Evolutionary conservation across 1,140 invertebrate species (phyloP).

Genomic region (Arion vulgaris): DNA sequence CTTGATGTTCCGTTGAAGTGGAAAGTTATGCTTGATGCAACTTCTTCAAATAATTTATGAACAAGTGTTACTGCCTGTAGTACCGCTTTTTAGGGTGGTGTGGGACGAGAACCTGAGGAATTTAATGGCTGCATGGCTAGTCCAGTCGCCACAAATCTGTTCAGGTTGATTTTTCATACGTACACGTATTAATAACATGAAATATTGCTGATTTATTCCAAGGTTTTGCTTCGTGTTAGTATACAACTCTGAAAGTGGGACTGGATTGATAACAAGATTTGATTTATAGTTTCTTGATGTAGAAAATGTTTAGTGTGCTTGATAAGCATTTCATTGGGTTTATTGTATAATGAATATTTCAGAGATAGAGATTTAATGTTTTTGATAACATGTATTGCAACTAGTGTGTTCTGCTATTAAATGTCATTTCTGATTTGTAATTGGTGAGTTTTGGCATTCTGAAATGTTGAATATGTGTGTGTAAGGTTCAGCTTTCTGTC

Average conservation of each 20-base stretch:
- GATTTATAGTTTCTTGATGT: not conserved
- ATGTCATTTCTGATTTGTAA: not conserved
- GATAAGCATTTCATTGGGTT: not conserved
- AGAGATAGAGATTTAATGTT: not conserved
- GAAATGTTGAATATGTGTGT: not conserved
- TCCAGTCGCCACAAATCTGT: too few relatives aligned
- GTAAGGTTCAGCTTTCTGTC: too few relatives aligned
- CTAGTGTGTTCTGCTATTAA: conserved; percentile 15
- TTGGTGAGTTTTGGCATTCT: not conserved
- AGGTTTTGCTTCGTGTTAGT: not conserved
- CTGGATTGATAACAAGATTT: not conserved
- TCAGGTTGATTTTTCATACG: too few relatives aligned
- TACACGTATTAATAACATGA: too few relatives aligned
- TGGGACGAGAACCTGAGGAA: too few relatives aligned
- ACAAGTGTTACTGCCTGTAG: too few relatives aligned
- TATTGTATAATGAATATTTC: not conserved
- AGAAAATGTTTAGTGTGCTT: not conserved
- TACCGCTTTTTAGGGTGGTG: too few relatives aligned
- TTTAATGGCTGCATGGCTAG: too few relatives aligned
- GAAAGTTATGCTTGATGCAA: too few relatives aligned
- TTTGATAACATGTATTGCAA: not conserved
- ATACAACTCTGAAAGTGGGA: not conserved
- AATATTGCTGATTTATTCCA: conserved; percentile 1
- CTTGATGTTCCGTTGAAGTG: too few relatives aligned
- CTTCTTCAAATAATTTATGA: too few relatives aligned